These are phyloP conservation scores for Lucilia cuprina DNA, from an alignment of 1,140 invertebrate genomes.

Conservation along the genomic window DNA sequence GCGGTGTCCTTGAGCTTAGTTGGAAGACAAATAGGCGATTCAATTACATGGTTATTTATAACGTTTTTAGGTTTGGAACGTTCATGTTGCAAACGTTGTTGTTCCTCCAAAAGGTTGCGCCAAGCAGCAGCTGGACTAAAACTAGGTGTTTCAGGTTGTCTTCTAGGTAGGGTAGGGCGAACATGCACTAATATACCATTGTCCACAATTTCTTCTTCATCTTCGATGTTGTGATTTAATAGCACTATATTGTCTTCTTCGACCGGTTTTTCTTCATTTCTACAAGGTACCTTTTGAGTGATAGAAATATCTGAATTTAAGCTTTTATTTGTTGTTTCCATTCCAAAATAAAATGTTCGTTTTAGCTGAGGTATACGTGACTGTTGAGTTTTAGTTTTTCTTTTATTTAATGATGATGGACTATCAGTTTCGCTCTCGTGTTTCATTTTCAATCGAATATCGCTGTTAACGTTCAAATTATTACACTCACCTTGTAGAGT, in stretches of 20 bases:
- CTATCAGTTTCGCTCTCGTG: not conserved
- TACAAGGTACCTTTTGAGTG: no score
- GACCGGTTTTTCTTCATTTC: slow-evolving; percentile 37
- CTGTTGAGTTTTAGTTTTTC: slow-evolving; percentile 61
- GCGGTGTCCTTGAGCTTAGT: not conserved
- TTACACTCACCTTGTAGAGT: not conserved
- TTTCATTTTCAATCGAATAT: not conserved
- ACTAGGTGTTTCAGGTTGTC: slow-evolving; percentile 75
- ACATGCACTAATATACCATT: slow-evolving; percentile 74
- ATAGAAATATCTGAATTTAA: no score
- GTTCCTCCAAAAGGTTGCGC: slow-evolving; percentile 68
- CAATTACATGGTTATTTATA: not conserved
- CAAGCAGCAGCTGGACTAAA: slow-evolving; percentile 86
- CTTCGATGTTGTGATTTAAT: slow-evolving; percentile 36
- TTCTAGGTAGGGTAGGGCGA: slow-evolving; percentile 79
- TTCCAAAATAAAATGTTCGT: slow-evolving; percentile 81
- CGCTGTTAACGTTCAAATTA: not conserved
- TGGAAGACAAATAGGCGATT: slow-evolving; percentile 42
- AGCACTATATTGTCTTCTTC: slow-evolving; percentile 34
- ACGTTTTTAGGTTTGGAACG: not conserved
- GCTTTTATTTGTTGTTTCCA: slow-evolving; percentile 62
- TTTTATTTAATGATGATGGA: not conserved
- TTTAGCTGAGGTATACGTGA: slow-evolving; percentile 61
- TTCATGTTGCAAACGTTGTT: not conserved
- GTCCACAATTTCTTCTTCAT: slow-evolving; percentile 43